Base-by-base conservation (phyloP, 2,113 vertebrate species). In the Fukomys damarensis region DNA sequence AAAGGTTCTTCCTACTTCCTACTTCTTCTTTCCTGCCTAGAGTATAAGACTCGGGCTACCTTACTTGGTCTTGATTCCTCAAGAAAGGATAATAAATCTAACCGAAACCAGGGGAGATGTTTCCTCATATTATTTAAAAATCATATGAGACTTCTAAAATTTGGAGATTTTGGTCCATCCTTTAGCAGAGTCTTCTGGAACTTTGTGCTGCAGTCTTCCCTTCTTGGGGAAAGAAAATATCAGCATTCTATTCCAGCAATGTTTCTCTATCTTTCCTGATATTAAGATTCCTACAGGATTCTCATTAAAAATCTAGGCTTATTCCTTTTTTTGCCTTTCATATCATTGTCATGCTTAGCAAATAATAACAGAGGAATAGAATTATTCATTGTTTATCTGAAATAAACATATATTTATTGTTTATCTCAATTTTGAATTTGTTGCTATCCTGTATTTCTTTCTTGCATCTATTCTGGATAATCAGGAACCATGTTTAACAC, bases 341-440 rank as follows among this genome's bases (percentile, higher is more conserved):
- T n/a, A n/a, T n/a, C n/a, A 66, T 41, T 35, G 3, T 26, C 12
- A 86, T 24, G 7, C 49, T 84, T 46, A 70, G 9, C 9, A 81
- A 96, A 68, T 52, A 79, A 72, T 84, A 82, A 77, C 35, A 52
- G 26, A 82, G 9, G n/a, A 77, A 80, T 65, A 41, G 2, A 43
- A 92, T 76, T 89, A 93, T 58, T 76, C 4, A 6, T 65, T 58
- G 2, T 85, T 74, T 76, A 68, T 76, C 1, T 77, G 13, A 93
- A 87, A 83, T 70, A 85, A 91, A 58, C 80, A 76, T 80, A 59
- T 14, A 81, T 70, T 86, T 63, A 22, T 86, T 68, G 20, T 70
- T 59, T 82, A 68, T 80, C 7, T 93, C 12, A 89, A 91, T 93
- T 90, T 93, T 12, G 70, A 86, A n/a, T 93, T 61, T 83, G 52